Percentiles rank a stretch among this genome's conserved stretches.
Evolutionary conservation across 2,797 vertebrate genomes (phyloP).

Genomic region (Gobionotothen gibberifrons): DNA sequence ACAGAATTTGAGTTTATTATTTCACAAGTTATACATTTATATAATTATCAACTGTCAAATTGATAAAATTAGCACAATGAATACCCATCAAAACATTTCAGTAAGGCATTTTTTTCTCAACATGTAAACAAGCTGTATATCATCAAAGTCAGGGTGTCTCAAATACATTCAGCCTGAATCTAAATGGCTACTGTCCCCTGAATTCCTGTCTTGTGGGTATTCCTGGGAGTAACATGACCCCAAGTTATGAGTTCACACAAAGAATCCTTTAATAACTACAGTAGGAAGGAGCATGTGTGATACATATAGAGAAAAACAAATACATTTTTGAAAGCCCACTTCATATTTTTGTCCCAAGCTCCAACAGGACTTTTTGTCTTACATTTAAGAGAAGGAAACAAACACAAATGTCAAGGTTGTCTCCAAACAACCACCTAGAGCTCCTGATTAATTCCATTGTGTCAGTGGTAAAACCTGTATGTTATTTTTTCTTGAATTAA

Average conservation of each 20-base stretch:
- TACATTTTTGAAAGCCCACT: background rate
- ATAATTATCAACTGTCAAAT: background rate
- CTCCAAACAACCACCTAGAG: background rate
- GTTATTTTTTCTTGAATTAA: background rate
- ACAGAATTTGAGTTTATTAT: background rate
- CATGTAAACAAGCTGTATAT: background rate
- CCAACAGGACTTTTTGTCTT: background rate
- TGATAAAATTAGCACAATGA: background rate
- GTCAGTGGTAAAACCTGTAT: background rate
- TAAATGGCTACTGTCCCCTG: background rate
- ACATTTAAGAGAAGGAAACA: background rate
- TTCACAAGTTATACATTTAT: background rate
- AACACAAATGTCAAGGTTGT: background rate
- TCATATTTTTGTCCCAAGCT: background rate
- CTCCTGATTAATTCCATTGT: background rate
- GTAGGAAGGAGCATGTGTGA: background rate
- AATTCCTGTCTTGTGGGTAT: background rate
- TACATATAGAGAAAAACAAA: background rate
- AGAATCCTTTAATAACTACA: background rate
- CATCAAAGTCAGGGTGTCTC: background rate
- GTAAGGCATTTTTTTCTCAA: background rate
- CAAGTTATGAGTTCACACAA: background rate
- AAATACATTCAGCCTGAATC: slow-evolving; percentile 1
- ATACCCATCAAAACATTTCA: background rate
- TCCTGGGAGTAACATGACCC: background rate